Evolutionary conservation across 2,888 invertebrate genomes (phyloP), one percentile per base, ranked within the genome.

Genomic region (Imbricaverruca yamaguchii): DNA sequence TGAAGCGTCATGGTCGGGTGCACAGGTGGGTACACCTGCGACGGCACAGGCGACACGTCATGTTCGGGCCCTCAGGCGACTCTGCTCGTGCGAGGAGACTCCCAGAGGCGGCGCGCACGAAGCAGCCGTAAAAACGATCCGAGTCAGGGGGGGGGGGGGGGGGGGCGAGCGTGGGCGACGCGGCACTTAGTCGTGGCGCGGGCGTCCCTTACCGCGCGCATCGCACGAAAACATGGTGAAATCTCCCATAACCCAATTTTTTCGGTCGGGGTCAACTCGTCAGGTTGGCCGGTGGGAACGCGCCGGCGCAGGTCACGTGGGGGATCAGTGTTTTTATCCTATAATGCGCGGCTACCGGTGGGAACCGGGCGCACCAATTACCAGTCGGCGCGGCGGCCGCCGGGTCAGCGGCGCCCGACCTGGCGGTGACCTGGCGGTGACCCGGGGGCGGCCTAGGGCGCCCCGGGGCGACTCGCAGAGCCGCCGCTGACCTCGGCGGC

Each of bases 181-280:
- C 65, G 10, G n/a, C 65, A 65, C 65, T 65, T 65, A 23, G 65
- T 12, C 65, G 65, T 9, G 21, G 18, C 21, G 10, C 18, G 21
- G 18, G 18, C 53, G 53, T 18, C 39, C 39, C 74, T 74, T 55
- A 12, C 74, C 53, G 74, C 74, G 55, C 53, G 53, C 53, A 74
- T 74, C 74, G 74, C 74, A 74, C 74, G 74, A 74, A 74, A 74
- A 74, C 74, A 74, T 21, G 74, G 74, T 53, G 74, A 74, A 74
- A 74, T 74, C 74, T 74, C 74, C 74, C 74, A 74, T 74, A 74
- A 74, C 74, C 74, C 74, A 74, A 74, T 74, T 74, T 74, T 74
- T 74, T 55, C 55, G 53, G 9, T 21, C 74, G 74, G 39, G 74
- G 74, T 74, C 74, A 74, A 74, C 74, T 74, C 10, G 55, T 55